Conservation (phyloP, 2,888 invertebrate genomes). For the Coremacera marginata region DNA sequence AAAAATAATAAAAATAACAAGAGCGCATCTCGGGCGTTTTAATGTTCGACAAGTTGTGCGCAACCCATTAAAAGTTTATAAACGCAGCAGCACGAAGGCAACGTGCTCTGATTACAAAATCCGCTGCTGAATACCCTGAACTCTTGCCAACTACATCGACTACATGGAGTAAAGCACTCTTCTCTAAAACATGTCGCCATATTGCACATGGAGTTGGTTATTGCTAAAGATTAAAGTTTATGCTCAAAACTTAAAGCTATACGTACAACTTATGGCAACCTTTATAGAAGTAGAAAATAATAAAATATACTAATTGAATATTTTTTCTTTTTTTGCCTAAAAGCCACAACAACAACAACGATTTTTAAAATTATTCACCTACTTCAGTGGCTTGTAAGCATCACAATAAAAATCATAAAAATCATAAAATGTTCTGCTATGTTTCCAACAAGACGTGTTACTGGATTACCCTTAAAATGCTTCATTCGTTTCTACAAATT, state of each 20-base stretch:
- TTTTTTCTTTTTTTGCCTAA: neutral
- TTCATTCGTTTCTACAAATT: neutral
- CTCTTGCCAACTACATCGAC: neutral
- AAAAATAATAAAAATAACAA: constrained; percentile 18
- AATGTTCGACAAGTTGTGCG: constrained; percentile 50
- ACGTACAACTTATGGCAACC: neutral
- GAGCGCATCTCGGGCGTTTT: constrained; percentile 25
- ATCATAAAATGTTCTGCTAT: constrained; percentile 2
- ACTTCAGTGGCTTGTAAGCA: neutral
- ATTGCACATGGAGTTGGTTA: neutral
- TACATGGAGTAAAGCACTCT: neutral
- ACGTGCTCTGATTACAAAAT: constrained; percentile 54
- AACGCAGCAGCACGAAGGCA: constrained; percentile 56
- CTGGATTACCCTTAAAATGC: neutral
- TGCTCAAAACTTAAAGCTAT: neutral
- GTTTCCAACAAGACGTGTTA: neutral
- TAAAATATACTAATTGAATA: neutral
- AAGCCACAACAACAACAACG: neutral
- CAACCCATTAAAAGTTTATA: constrained; percentile 62
- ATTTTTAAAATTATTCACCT: neutral
- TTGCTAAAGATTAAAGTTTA: neutral
- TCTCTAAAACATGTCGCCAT: neutral
- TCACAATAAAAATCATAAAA: constrained; percentile 14
- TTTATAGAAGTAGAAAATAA: neutral
- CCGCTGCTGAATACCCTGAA: neutral